These are phyloP conservation scores for Peromyscus attwateri DNA, from an alignment of 2,797 vertebrate species.

Conservation along the genomic window DNA sequence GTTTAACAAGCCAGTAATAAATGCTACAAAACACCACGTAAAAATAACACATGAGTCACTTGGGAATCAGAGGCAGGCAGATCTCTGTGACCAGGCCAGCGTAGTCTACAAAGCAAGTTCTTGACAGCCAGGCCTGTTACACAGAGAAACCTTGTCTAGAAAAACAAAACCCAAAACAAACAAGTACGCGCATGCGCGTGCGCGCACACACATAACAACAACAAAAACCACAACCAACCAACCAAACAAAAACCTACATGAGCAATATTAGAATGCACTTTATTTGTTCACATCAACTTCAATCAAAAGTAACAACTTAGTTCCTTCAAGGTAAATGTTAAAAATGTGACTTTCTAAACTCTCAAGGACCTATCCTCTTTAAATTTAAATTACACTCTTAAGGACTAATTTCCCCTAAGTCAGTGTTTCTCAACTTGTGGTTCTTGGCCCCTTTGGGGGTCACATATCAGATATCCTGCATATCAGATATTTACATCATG, in stretches of 20 bases:
- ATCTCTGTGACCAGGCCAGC: neutral
- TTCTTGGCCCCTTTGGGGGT: neutral
- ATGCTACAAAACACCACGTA: constrained; percentile 89
- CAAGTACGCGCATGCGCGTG: too few relatives aligned
- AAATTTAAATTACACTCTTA: neutral
- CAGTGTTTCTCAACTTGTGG: neutral
- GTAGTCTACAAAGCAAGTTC: neutral
- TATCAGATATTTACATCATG: neutral
- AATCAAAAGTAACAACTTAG: neutral
- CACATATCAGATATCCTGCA: too few relatives aligned
- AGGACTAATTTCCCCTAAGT: neutral
- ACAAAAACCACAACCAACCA: neutral
- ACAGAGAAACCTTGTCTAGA: neutral
- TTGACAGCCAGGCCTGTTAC: neutral
- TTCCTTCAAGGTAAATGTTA: constrained; percentile 29
- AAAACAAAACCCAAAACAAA: neutral
- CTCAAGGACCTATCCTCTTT: neutral
- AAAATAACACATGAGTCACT: neutral
- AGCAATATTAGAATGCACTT: neutral
- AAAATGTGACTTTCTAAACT: constrained; percentile 9
- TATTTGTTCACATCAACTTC: neutral
- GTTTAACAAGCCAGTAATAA: constrained; percentile 98
- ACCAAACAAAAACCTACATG: neutral
- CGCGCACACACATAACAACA: neutral
- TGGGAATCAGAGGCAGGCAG: neutral